Conservation (phyloP, 2,888 invertebrate genomes). For the Drosophila eohydei region DNA sequence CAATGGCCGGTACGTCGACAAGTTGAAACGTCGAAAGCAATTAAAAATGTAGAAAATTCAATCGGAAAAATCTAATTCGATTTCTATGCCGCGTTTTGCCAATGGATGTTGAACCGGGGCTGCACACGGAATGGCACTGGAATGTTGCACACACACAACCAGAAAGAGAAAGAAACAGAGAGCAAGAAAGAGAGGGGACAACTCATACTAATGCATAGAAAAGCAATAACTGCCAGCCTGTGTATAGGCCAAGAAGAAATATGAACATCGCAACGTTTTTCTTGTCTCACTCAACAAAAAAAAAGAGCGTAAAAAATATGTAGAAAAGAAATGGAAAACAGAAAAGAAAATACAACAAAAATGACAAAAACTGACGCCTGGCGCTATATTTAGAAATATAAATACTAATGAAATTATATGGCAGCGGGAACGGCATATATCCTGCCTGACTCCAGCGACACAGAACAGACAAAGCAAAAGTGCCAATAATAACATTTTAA, state of each 20-base stretch:
- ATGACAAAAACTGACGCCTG: slow-evolving; percentile 48
- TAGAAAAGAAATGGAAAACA: slow-evolving; percentile 11
- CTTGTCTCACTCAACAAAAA: slow-evolving; percentile 43
- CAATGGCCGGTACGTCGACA: slow-evolving; percentile 58
- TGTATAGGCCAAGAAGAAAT: slow-evolving; percentile 73
- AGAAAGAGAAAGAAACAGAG: slow-evolving; percentile 15
- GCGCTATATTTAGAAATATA: slow-evolving; percentile 69
- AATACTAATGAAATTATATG: slow-evolving; percentile 75
- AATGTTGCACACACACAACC: slow-evolving; percentile 48
- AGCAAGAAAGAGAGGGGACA: not conserved
- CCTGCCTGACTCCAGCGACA: slow-evolving; percentile 33
- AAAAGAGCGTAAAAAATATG: not conserved
- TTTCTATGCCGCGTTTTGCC: slow-evolving; percentile 78
- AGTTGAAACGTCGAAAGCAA: slow-evolving; percentile 82
- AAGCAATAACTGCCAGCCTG: slow-evolving; percentile 75
- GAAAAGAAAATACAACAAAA: slow-evolving; percentile 18
- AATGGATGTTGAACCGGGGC: slow-evolving; percentile 56
- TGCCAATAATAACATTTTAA: slow-evolving; percentile 75
- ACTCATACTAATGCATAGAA: slow-evolving; percentile 25
- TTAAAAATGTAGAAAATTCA: slow-evolving; percentile 84
- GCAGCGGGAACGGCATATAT: slow-evolving; percentile 57
- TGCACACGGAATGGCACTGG: slow-evolving; percentile 51
- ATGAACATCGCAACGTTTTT: slow-evolving; percentile 59
- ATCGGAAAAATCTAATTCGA: slow-evolving; percentile 84
- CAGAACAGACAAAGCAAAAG: slow-evolving; percentile 64